phyloP scores from a whole-genome alignment of 1,140 invertebrate species.

The Phortica variegata region DNA sequence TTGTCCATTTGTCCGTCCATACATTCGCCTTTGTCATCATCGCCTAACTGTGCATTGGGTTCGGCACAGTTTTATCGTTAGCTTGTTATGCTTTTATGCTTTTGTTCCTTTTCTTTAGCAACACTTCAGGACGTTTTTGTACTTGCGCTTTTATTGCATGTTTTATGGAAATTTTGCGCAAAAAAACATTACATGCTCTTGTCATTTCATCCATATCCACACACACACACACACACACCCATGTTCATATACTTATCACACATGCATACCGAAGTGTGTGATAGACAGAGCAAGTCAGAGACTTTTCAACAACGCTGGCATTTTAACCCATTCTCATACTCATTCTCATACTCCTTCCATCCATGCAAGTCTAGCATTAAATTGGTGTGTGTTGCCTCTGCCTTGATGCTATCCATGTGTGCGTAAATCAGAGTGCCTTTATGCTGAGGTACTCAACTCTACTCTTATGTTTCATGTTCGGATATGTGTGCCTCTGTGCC shows the following conservation, averaged over 20 bases:
- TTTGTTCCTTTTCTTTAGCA: slow-evolving; percentile 36
- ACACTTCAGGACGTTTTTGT: slow-evolving; percentile 14
- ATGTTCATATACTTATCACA: background rate
- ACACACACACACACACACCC: slow-evolving; percentile 17
- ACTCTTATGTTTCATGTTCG: too few relatives aligned
- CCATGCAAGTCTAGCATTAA: background rate
- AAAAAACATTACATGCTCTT: slow-evolving; percentile 46
- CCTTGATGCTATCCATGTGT: too few relatives aligned
- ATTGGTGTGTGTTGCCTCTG: slow-evolving; percentile 23
- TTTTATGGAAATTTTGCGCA: slow-evolving; percentile 53
- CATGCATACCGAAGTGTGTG: too few relatives aligned
- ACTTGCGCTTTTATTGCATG: slow-evolving; percentile 48
- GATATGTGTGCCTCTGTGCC: slow-evolving; percentile 12
- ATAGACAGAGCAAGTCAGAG: too few relatives aligned
- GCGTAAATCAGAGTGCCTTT: too few relatives aligned
- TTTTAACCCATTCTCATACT: slow-evolving; percentile 18
- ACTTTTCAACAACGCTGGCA: too few relatives aligned
- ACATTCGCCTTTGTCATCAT: too few relatives aligned
- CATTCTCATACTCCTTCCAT: background rate
- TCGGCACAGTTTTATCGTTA: too few relatives aligned
- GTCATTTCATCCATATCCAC: slow-evolving; percentile 43
- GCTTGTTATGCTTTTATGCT: slow-evolving; percentile 46
- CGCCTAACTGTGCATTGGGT: too few relatives aligned
- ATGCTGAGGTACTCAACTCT: too few relatives aligned
- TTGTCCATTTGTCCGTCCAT: too few relatives aligned